Evolutionary conservation across 2,888 invertebrate genomes (phyloP).

Genomic region (Archips xylosteana): DNA sequence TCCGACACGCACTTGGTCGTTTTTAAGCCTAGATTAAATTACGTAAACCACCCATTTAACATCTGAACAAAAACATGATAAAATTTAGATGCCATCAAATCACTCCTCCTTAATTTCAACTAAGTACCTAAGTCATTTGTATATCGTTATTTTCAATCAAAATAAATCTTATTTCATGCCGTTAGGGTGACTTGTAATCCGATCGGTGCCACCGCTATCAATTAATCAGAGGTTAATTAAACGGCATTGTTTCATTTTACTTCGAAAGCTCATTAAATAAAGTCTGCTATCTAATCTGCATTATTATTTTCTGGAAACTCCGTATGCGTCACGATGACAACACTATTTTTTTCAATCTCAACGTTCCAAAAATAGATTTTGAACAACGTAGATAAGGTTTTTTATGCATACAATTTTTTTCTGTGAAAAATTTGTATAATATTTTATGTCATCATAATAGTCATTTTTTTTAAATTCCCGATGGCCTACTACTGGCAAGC

Average conservation of each 20-base stretch:
- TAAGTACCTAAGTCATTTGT: not conserved
- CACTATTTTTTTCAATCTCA: not conserved
- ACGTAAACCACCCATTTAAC: not conserved
- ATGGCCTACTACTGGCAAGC: no score
- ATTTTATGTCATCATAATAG: no score
- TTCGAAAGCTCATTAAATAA: not conserved
- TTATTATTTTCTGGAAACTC: conserved; percentile 1
- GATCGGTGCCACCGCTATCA: conserved; percentile 14
- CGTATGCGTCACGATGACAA: not conserved
- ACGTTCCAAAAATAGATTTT: not conserved
- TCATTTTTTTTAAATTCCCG: no score
- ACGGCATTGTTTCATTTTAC: not conserved
- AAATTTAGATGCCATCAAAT: not conserved
- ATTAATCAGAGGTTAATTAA: not conserved
- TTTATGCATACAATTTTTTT: not conserved
- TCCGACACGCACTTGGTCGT: no score
- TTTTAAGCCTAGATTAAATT: no score
- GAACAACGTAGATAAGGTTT: not conserved
- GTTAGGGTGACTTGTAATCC: conserved; percentile 29
- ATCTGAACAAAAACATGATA: not conserved
- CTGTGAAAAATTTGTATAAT: no score
- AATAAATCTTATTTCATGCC: conserved; percentile 25
- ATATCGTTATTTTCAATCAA: conserved; percentile 30
- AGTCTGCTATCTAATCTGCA: not conserved
- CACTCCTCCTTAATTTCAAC: not conserved